phyloP scores from a whole-genome alignment of 2,113 vertebrate species.

The Scomber scombrus region DNA sequence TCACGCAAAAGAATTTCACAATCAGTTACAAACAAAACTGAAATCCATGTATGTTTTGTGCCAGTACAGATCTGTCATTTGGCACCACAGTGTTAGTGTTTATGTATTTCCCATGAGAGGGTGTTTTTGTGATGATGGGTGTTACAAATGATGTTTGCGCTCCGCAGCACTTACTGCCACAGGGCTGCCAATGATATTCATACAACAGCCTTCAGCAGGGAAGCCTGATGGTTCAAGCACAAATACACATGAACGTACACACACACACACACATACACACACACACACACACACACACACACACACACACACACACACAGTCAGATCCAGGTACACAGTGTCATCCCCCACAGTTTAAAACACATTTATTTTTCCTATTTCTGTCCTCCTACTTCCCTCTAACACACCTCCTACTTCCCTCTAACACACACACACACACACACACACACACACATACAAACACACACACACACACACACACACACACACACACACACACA shows the following conservation, averaged over 20 bases:
- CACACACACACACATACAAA: background rate
- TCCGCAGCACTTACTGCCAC: constrained; percentile 30
- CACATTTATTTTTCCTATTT: constrained; percentile 13
- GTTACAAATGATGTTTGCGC: constrained; percentile 58
- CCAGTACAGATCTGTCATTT: background rate
- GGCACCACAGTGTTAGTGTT: constrained; percentile 15
- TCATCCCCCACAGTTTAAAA: constrained; percentile 27
- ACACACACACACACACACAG: background rate
- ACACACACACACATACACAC: constrained; percentile 4
- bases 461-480: no score
- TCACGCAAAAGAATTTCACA: background rate
- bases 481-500: background rate
- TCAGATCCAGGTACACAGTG: constrained; percentile 5
- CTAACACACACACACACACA: background rate
- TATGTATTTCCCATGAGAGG: constrained; percentile 12
- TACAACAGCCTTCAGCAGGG: constrained; percentile 43
- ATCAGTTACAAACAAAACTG: background rate
- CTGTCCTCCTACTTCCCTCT: background rate
- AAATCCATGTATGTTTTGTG: background rate
- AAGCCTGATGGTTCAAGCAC: constrained; percentile 9
- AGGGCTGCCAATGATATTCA: constrained; percentile 50
- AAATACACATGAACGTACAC: background rate
- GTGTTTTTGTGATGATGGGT: constrained; percentile 45
- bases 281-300: background rate
- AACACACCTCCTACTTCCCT: no score